Conservation (phyloP, 2,113 vertebrate species). For the Bufo gargarizans region DNA sequence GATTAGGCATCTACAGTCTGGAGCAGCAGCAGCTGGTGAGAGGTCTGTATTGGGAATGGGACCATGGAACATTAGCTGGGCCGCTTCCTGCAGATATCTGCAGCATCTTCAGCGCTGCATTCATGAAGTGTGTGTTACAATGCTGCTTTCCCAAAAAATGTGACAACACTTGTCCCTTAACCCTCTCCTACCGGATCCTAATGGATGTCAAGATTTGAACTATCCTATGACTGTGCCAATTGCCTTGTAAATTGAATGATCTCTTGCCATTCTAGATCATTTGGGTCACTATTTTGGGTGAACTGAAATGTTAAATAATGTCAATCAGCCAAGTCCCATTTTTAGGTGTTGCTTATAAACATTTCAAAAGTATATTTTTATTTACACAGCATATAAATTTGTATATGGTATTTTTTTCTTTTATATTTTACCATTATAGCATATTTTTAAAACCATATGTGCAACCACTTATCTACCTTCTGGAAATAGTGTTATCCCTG, state of each 20-base stretch:
- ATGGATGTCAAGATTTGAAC: conserved; percentile 65
- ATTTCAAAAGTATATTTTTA: conserved; percentile 72
- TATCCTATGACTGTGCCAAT: conserved; percentile 62
- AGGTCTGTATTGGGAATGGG: conserved; percentile 68
- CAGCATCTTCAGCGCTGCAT: conserved; percentile 75
- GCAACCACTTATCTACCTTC: conserved; percentile 64
- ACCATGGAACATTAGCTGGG: conserved; percentile 71
- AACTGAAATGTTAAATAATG: neutral
- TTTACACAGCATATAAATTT: conserved; percentile 71
- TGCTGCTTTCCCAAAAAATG: conserved; percentile 74
- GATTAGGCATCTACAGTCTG: conserved; percentile 69
- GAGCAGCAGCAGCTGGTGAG: conserved; percentile 70
- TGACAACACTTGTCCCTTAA: conserved; percentile 62
- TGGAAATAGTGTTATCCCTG: conserved; percentile 49
- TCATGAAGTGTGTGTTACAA: conserved; percentile 73
- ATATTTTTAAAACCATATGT: conserved; percentile 64
- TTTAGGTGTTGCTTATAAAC: conserved; percentile 68
- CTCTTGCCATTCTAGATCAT: neutral
- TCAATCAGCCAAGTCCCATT: conserved; percentile 22
- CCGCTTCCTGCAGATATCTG: conserved; percentile 74
- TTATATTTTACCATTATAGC: conserved; percentile 73
- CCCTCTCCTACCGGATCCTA: conserved; percentile 45
- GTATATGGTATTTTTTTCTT: conserved; percentile 68
- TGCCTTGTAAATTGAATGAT: conserved; percentile 60
- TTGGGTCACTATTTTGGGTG: neutral